phyloP scores from a whole-genome alignment of 2,113 vertebrate genomes.

The Callospermophilus lateralis region DNA sequence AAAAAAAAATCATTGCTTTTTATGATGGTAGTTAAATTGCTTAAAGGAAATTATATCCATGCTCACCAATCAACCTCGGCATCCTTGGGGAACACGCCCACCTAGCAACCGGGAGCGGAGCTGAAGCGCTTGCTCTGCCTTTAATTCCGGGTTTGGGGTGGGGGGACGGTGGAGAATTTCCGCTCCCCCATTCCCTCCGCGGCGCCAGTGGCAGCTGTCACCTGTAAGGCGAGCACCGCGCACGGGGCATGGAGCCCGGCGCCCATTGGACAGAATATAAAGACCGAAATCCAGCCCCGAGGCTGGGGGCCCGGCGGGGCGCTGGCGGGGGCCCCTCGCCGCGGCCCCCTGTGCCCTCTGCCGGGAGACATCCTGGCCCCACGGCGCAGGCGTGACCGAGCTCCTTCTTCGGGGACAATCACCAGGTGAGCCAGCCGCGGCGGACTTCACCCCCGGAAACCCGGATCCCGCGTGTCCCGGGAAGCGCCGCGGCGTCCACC shows the following conservation, averaged over 20 bases:
- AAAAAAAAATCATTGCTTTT: neutral
- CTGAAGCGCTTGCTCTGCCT: constrained; percentile 62
- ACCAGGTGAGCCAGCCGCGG: constrained; percentile 39
- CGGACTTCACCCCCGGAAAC: neutral
- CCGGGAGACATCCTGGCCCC: neutral
- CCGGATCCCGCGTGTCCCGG: neutral
- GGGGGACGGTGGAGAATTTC: constrained; percentile 27
- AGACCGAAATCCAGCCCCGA: constrained; percentile 16
- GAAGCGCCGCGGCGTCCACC: neutral
- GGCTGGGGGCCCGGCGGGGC: neutral
- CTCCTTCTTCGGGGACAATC: neutral
- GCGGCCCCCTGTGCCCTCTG: neutral
- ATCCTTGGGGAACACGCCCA: constrained; percentile 60
- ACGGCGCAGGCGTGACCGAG: constrained; percentile 28
- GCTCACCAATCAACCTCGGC: neutral
- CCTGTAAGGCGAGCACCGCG: constrained; percentile 66
- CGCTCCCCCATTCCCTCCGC: neutral
- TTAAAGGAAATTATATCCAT: neutral
- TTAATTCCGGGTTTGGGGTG: constrained; percentile 51
- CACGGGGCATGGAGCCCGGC: constrained; percentile 64
- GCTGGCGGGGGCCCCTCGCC: neutral
- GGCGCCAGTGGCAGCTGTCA: constrained; percentile 59
- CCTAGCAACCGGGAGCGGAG: constrained; percentile 73
- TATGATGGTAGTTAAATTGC: neutral
- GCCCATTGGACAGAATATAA: constrained; percentile 28